Base-by-base conservation (phyloP, 2,797 vertebrate genomes). In the Enteromius anoplus region DNA sequence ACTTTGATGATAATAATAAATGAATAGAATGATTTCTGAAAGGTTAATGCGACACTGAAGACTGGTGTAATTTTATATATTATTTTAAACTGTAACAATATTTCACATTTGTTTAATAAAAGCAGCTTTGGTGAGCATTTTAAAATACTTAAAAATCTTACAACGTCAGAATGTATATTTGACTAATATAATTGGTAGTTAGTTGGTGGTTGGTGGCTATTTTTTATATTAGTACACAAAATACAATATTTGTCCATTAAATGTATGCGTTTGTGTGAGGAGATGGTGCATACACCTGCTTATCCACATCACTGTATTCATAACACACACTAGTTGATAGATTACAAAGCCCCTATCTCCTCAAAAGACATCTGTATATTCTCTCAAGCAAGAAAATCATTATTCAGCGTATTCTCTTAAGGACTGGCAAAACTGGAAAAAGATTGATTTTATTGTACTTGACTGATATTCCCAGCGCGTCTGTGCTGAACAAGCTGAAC, bases 331-430 rank as follows among this genome's bases (percentile, higher is more conserved):
- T 45, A 68, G 77, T 70, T 85, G 85, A 88, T 78, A 60, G 78
- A 78, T 85, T 23, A 68, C 53, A 81, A 9, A 42, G 45, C 29
- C 34, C 32, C 21, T 17, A 60, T 71, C 70, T 81, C 69, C 47
- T 75, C 45, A 29, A 8, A 68, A 68, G 64, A 72, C 84, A 88
- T 86, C 73, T 86, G 70, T 79, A 75, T 75, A 66, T 77, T 85
- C 37, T 84, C 65, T 85, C 37, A 55, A 68, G 79, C 64, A 76
- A 73, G 80, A 85, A 82, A 77, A 73, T 14, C 40, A 79, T 64
- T 78, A 75, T 75, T 75, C 78, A 70, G 32, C 29, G 42, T 69
- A 51, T 75, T 86, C 83, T 58, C 73, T 19, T 45, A 55, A 76
- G 78, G 47, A 71, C 75, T 64, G 80, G 70, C 29, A 32, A 42